phyloP scores from a whole-genome alignment of 2,113 vertebrate species.

The Psammodynastes pulverulentus region DNA sequence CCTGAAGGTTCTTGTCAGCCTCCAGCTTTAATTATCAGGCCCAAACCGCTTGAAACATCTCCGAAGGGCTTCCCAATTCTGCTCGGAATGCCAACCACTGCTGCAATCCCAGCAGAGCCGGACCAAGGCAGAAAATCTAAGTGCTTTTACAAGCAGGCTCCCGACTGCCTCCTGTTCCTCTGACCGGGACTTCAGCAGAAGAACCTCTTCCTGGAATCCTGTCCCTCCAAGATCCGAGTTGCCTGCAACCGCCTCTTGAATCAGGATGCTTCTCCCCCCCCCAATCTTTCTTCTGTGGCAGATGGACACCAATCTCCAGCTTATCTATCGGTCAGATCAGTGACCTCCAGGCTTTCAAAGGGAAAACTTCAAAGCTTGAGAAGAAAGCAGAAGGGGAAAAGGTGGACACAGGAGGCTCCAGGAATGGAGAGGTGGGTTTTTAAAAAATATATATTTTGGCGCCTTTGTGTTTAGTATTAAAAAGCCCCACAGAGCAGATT shows the following conservation, averaged over 20 bases:
- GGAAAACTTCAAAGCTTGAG: not conserved
- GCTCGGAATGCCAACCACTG: not conserved
- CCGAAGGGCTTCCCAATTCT: not conserved
- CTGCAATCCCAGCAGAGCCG: not conserved
- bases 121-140: not conserved
- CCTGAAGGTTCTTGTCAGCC: not conserved
- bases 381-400: too few species aligned
- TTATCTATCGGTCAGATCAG: not conserved
- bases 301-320: not conserved
- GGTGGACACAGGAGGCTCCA: not conserved
- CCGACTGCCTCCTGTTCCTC: too few species aligned
- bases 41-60: not conserved
- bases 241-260: not conserved
- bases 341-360: not conserved
- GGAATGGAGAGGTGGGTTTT: not conserved
- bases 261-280: not conserved
- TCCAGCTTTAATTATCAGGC: not conserved
- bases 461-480: not conserved
- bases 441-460: not conserved
- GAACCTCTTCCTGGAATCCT: not conserved
- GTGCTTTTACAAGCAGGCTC: not conserved
- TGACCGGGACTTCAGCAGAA: too few species aligned
- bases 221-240: not conserved
- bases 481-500: rapidly evolving
- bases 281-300: not conserved